Evolutionary conservation across 2,888 invertebrate species (phyloP).

Genomic region (Hypomecis atomaria): DNA sequence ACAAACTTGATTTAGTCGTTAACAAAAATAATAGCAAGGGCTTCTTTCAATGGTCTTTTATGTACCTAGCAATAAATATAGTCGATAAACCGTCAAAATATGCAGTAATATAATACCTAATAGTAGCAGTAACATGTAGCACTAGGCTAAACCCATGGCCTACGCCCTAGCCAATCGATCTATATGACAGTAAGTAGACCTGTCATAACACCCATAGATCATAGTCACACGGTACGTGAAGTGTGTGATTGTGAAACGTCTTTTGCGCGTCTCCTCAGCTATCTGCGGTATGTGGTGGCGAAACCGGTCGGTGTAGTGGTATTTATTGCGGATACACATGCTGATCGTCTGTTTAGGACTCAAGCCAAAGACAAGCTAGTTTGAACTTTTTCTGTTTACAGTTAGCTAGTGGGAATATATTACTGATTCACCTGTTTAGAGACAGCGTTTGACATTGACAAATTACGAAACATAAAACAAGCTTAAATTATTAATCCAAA

Average conservation of each 20-base stretch:
- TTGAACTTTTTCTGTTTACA: slow-evolving; percentile 30
- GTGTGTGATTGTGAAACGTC: slow-evolving; percentile 51
- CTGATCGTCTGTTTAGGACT: slow-evolving; percentile 41
- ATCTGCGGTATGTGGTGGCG: slow-evolving; percentile 45
- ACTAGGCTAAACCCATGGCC: neutral
- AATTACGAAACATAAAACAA: no score
- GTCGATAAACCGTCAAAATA: no score
- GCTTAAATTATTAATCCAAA: no score
- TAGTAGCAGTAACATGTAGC: neutral
- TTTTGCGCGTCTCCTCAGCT: slow-evolving; percentile 48
- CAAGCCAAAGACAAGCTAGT: slow-evolving; percentile 12
- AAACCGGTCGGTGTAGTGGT: slow-evolving; percentile 45
- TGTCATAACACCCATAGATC: slow-evolving; percentile 29
- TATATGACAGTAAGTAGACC: neutral
- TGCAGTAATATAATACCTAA: no score
- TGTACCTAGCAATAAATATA: no score
- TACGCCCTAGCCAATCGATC: no score
- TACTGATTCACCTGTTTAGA: slow-evolving; percentile 8
- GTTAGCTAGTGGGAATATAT: slow-evolving; percentile 18
- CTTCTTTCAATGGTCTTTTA: no score
- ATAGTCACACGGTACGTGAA: slow-evolving; percentile 25
- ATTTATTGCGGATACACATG: slow-evolving; percentile 46
- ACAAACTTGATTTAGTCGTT: no score
- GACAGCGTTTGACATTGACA: neutral
- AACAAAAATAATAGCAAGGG: no score